Evolutionary conservation across 2,888 invertebrate species (phyloP).

Genomic region (Drosophila infuscata): DNA sequence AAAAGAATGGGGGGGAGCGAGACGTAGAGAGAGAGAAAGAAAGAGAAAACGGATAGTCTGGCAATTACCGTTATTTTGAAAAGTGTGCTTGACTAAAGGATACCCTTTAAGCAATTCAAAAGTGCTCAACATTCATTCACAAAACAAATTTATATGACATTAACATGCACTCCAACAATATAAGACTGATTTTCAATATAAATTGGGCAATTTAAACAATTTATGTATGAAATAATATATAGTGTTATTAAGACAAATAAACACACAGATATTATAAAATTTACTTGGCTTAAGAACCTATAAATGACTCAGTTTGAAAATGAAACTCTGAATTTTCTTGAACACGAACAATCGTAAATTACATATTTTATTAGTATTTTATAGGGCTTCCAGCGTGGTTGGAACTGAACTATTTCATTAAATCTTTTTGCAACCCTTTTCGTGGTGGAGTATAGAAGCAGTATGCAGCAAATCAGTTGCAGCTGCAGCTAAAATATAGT

Average conservation of each 20-base stretch:
- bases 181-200: too few species aligned
- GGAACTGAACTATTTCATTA: neutral
- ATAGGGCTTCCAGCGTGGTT: neutral
- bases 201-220: too few species aligned
- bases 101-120: slow-evolving; percentile 1
- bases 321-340: neutral
- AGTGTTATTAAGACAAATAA: too few species aligned
- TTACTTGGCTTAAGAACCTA: too few species aligned
- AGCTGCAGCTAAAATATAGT: slow-evolving; percentile 4
- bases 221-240: too few species aligned
- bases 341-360: neutral
- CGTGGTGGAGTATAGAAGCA: neutral
- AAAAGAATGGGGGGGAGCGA: neutral
- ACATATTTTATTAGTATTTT: neutral
- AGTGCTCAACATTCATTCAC: neutral
- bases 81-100: neutral
- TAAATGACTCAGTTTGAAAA: neutral
- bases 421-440: slow-evolving; percentile 8
- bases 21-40: neutral
- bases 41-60: neutral
- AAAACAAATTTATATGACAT: too few species aligned
- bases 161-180: too few species aligned
- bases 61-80: slow-evolving; percentile 12
- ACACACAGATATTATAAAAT: too few species aligned
- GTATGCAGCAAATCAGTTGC: neutral